Evolutionary conservation across 2,888 invertebrate species (phyloP), one percentile per base, ranked within the genome.

Genomic region (Timema podura): DNA sequence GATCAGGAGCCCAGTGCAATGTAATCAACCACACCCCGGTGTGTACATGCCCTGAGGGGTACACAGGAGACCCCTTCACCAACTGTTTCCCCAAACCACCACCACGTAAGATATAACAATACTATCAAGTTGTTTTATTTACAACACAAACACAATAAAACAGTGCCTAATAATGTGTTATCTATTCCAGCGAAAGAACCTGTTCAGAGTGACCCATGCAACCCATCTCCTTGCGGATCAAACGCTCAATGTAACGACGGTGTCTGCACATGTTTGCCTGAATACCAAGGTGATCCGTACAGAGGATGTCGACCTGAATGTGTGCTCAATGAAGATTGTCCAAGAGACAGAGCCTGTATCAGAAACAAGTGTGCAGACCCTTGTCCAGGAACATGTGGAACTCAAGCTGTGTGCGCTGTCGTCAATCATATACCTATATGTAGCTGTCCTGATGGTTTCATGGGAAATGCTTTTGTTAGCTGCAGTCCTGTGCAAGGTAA

Each of bases 401-500:
- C 83, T 73, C 87, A 88, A 77, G 91, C 93, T 1, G 79, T 87
- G 70, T 93, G 93, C 79, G 83, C 87, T 76, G 90, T 91, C 6
- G 86, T 90, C 5, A 91, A 91, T 77, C 92, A 92, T 76, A 87
- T 89, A n/a, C 89, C 91, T 9, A 88, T 89, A 83, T 89, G 93
- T 77, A 86, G 85, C 59, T 93, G 93, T 79, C 87, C 89, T n/a
- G 79, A 82, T 46, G 88, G 86, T 77, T 89, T 84, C 74, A 82
- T 83, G 46, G 90, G 90, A 30, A 87, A 89, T 82, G 88, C 90
- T 44, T 89, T 89, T 76, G 80, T 83, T 10, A 84, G 84, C 74
- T 90, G 87, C 79, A 75, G 72, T 65, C 68, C 69, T 3, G 64
- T 71, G n/a, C 72, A 84, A 84, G 85, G 89, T 89, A 85, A 69